Percentiles rank a stretch among this genome's conserved stretches.
Evolutionary conservation across 2,888 invertebrate genomes (phyloP).

Genomic region (Erebia ligea): DNA sequence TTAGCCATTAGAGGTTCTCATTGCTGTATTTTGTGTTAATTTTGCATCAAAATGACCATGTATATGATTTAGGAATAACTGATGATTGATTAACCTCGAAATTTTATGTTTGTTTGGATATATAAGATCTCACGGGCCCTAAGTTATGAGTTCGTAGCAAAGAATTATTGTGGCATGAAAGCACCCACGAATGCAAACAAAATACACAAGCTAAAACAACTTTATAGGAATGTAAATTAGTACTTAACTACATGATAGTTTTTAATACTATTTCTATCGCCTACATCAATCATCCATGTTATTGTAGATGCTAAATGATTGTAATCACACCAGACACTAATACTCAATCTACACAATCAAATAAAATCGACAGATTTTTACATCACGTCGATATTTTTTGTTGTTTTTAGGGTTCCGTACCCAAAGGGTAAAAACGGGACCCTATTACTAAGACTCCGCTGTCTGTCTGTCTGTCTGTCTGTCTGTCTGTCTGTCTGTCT

Average conservation of each 20-base stretch:
- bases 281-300: slow-evolving; percentile 8
- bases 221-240: slow-evolving; percentile 16
- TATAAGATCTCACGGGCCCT: slow-evolving; percentile 33
- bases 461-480: too few species aligned
- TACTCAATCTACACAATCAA: not conserved
- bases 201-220: slow-evolving; percentile 35
- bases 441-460: too few species aligned
- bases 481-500: too few species aligned
- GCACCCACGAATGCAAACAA: slow-evolving; percentile 40
- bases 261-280: not conserved
- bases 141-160: slow-evolving; percentile 50
- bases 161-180: slow-evolving; percentile 47
- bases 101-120: slow-evolving; percentile 43
- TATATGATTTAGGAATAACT: slow-evolving; percentile 47
- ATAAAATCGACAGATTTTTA: slow-evolving; percentile 1
- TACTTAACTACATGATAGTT: not conserved
- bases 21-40: slow-evolving; percentile 52
- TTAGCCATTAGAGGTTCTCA: slow-evolving; percentile 62
- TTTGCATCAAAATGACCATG: slow-evolving; percentile 46
- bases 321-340: not conserved
- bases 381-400: slow-evolving; percentile 5
- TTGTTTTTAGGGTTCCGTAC: not conserved
- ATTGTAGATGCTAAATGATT: slow-evolving; percentile 15
- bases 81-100: slow-evolving; percentile 62
- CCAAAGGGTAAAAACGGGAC: too few species aligned